Conservation (phyloP, 2,797 vertebrate genomes). For the Bradypus variegatus region DNA sequence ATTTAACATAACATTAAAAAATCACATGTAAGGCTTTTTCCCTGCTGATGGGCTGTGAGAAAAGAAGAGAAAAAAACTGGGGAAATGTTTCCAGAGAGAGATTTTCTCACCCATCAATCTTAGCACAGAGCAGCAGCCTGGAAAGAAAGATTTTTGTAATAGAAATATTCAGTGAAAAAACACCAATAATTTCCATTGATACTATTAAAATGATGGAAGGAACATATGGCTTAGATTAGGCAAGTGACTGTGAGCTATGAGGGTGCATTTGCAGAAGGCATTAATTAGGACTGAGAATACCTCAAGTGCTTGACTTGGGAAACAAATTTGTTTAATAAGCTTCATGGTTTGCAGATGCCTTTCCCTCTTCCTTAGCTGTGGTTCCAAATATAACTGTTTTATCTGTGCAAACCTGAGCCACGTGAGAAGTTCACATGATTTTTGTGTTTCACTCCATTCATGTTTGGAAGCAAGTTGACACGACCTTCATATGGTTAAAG, state of each 20-base stretch:
- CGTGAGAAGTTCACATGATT: neutral
- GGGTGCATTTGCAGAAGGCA: conserved; percentile 45
- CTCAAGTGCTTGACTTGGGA: conserved; percentile 58
- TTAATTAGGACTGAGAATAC: conserved; percentile 58
- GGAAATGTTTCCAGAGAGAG: neutral
- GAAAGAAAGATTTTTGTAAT: conserved; percentile 38
- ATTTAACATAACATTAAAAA: neutral
- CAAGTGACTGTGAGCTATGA: conserved; percentile 51
- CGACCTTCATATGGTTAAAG: neutral
- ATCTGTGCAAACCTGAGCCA: conserved; percentile 42
- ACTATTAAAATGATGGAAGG: conserved; percentile 40
- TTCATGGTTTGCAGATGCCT: conserved; percentile 49
- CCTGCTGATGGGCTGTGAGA: neutral
- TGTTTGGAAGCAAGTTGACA: conserved; percentile 32
- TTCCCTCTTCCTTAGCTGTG: conserved; percentile 10
- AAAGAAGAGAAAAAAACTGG: neutral
- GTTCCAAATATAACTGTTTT: conserved; percentile 54
- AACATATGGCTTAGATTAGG: conserved; percentile 47
- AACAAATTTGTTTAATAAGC: conserved; percentile 58
- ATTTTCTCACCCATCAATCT: conserved; percentile 10
- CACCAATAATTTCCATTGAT: conserved; percentile 51
- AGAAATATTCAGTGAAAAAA: conserved; percentile 12
- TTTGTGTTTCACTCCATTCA: conserved; percentile 2
- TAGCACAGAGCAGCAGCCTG: neutral
- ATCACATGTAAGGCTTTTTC: neutral